Evolutionary conservation across 2,113 vertebrate genomes (phyloP).

Genomic region (Dissostichus mawsoni): DNA sequence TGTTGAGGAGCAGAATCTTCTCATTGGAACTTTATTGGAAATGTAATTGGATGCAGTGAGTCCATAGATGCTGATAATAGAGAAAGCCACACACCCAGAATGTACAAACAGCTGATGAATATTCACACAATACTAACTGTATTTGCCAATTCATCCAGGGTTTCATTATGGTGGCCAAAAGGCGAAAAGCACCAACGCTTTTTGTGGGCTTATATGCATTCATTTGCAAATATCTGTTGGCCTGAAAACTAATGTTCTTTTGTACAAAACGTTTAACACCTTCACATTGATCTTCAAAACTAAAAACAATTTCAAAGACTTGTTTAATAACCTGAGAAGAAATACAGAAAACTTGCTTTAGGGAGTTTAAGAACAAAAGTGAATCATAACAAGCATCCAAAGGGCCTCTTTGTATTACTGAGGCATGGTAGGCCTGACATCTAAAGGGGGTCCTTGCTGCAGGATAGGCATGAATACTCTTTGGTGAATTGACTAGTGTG

Average conservation of each 20-base stretch:
- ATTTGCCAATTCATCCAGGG: slow-evolving; percentile 28
- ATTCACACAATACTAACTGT: slow-evolving; percentile 47
- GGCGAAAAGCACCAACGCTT: slow-evolving; percentile 29
- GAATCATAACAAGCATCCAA: slow-evolving; percentile 17
- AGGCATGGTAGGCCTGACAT: slow-evolving; percentile 5
- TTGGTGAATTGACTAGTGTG: background rate
- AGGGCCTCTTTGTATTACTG: background rate
- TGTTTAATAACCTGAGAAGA: background rate
- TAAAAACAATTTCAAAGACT: slow-evolving; percentile 5
- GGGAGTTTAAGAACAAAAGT: background rate
- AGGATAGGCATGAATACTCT: slow-evolving; percentile 1
- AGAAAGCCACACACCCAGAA: slow-evolving; percentile 17
- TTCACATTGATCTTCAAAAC: slow-evolving; percentile 1
- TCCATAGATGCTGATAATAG: slow-evolving; percentile 44
- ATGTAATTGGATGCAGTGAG: slow-evolving; percentile 56
- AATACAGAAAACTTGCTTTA: slow-evolving; percentile 14
- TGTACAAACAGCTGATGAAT: slow-evolving; percentile 50
- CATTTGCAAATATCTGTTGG: slow-evolving; percentile 24
- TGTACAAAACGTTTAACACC: background rate
- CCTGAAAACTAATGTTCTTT: background rate
- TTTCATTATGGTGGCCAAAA: slow-evolving; percentile 33
- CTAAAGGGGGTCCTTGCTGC: slow-evolving; percentile 4
- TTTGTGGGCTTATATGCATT: slow-evolving; percentile 1
- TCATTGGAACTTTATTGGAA: slow-evolving; percentile 32
- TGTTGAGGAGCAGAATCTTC: slow-evolving; percentile 30